Base-by-base conservation (phyloP, 1,140 invertebrate species). In the Neodiprion fabricii region DNA sequence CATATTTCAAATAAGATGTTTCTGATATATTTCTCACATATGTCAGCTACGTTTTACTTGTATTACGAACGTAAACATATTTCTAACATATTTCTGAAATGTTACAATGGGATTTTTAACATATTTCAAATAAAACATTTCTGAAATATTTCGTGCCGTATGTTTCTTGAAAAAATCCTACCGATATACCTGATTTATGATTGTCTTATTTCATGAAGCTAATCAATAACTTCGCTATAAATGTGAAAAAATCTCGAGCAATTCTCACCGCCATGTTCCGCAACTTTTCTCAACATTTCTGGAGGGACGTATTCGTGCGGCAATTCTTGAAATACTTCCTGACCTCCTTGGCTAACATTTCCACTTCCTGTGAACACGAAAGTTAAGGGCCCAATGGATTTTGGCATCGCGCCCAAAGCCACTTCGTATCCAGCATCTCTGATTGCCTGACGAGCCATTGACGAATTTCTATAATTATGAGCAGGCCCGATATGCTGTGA, bases 371-470 rank as follows among this genome's bases (percentile, higher is more conserved):
- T 99, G 83, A 99, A 99, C 1, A 99, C 95, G 89, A 99, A 99
- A 0, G 97, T 99, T 3, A 99, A 87, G 0, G 99, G 98, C 0
- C 98, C 99, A 72, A 99, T 94, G 0, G 98, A 99, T 84, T 97
- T 96, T 12, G 99, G 99, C 96, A 99, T 97, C 89, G 97, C 94
- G 14, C 97, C 98, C 49, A 99, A 87, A 0, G 98, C 94, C 65
- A 99, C 98, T 89, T 99, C 98, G 84, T 99, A 99, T 0, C 98
- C 99, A 50, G 96, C 96, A 86, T 99, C 99, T 69, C 99, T 88
- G 12, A 99, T 96, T 0, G 98, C 97, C 89, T 99, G 98, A 47
- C 96, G 91, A 0, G 98, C 98, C 96, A 99, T 99, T 75, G 97
- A 97, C 0, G 96, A 98, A 85, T 97, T 98, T 23, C 97, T 91